Evolutionary conservation across 2,113 vertebrate genomes (phyloP).

Genomic region (Hyperopisus bebe): DNA sequence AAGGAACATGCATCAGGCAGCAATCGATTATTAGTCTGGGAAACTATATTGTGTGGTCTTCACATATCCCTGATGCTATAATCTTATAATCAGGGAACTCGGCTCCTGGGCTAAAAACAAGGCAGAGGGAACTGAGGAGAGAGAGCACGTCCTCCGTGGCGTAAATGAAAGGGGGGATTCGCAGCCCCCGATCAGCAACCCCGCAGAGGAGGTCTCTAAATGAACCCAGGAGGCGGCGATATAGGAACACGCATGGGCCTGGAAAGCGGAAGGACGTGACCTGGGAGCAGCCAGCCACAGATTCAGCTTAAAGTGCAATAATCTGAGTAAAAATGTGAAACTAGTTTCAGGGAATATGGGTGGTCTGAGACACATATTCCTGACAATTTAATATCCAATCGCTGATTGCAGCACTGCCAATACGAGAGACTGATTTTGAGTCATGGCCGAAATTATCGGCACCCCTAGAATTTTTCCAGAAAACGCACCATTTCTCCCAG

Average conservation of each 20-base stretch:
- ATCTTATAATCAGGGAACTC: not conserved
- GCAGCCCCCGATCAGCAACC: not conserved
- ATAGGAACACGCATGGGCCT: not conserved
- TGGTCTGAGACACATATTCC: not conserved
- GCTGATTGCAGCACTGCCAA: not conserved
- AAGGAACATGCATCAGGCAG: not conserved
- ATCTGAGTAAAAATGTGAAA: not conserved
- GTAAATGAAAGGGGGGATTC: not conserved
- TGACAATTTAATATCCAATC: not conserved
- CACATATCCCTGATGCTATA: not conserved
- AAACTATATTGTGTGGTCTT: not conserved
- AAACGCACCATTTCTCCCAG: no score
- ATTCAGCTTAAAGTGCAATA: not conserved
- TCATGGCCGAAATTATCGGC: no score
- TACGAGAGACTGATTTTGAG: not conserved
- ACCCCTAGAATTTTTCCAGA: no score
- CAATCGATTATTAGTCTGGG: not conserved
- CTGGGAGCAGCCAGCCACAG: not conserved
- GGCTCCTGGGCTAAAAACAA: not conserved
- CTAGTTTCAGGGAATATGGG: not conserved
- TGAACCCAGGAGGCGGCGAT: not conserved
- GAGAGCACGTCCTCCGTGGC: not conserved
- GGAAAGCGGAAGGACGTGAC: not conserved
- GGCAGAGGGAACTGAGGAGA: not conserved
- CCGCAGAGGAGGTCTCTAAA: not conserved